phyloP scores from a whole-genome alignment of 2,888 invertebrate genomes.

The Synergus umbraculus region DNA sequence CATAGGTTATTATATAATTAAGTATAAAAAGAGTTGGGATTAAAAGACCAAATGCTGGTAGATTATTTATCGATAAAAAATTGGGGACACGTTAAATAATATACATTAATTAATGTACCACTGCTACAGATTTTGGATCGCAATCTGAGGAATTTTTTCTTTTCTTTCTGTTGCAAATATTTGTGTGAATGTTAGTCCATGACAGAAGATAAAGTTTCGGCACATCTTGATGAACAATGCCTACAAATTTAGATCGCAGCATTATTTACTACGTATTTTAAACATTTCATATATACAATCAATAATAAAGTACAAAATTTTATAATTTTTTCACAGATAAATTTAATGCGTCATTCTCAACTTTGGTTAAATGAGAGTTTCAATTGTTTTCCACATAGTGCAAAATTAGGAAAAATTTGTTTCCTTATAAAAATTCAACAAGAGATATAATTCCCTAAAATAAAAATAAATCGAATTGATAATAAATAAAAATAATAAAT shows the following conservation, averaged over 20 bases:
- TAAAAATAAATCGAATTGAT: too few species aligned
- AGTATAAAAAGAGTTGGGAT: background rate
- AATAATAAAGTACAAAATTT: background rate
- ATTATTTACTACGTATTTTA: background rate
- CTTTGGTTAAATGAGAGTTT: background rate
- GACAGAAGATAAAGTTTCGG: background rate
- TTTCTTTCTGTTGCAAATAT: constrained; percentile 43
- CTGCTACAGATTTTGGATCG: constrained; percentile 56
- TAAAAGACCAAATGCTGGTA: background rate
- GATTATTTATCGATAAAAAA: background rate
- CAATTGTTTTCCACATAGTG: background rate
- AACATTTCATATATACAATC: background rate
- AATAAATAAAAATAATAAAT: too few species aligned
- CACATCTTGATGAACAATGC: background rate
- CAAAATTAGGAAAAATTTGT: background rate
- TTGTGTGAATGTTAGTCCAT: constrained; percentile 52
- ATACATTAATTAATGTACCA: constrained; percentile 48
- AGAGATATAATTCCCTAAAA: too few species aligned
- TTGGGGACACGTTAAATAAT: background rate
- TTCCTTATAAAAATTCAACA: too few species aligned
- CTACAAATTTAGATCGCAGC: background rate
- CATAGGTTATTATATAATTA: background rate
- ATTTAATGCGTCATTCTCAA: background rate
- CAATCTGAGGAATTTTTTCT: constrained; percentile 46
- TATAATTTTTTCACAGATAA: background rate